These are phyloP conservation scores for Heteromyza rotundicornis DNA, from an alignment of 2,888 invertebrate species.

Conservation along the genomic window DNA sequence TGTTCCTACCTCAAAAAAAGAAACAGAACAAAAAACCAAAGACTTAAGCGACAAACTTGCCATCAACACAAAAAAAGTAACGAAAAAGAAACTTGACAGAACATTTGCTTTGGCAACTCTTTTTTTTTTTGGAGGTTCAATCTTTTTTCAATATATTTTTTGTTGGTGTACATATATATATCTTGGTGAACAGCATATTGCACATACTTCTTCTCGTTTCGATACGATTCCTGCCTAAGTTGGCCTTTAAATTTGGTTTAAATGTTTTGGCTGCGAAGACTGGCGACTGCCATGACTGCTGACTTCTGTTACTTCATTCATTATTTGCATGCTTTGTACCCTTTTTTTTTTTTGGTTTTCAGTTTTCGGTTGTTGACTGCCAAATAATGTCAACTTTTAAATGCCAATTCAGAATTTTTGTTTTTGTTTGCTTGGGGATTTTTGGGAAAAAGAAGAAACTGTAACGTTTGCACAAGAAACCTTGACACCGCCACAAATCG, in stretches of 20 bases:
- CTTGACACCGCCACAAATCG: no score
- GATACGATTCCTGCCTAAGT: background rate
- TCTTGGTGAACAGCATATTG: slow-evolving; percentile 12
- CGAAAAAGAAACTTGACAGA: background rate
- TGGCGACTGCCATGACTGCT: background rate
- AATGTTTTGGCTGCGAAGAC: slow-evolving; percentile 15
- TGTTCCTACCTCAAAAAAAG: no score
- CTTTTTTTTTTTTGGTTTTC: background rate
- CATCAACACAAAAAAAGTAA: no score
- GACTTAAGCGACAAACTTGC: background rate
- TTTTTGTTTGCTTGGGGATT: background rate
- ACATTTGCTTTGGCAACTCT: slow-evolving; percentile 1
- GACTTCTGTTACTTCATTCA: slow-evolving; percentile 18
- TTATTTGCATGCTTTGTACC: slow-evolving; percentile 6
- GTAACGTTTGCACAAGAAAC: no score
- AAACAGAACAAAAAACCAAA: no score
- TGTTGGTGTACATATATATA: background rate
- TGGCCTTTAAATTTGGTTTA: slow-evolving; percentile 21
- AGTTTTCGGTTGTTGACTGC: no score
- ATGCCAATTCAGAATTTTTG: slow-evolving; percentile 6
- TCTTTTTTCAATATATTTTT: background rate
- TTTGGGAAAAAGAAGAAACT: background rate
- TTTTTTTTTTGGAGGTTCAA: background rate
- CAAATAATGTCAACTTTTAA: slow-evolving; percentile 19
- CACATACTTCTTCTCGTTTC: slow-evolving; percentile 11